Conservation (phyloP, 2,797 vertebrate species). For the Antrozous pallidus region DNA sequence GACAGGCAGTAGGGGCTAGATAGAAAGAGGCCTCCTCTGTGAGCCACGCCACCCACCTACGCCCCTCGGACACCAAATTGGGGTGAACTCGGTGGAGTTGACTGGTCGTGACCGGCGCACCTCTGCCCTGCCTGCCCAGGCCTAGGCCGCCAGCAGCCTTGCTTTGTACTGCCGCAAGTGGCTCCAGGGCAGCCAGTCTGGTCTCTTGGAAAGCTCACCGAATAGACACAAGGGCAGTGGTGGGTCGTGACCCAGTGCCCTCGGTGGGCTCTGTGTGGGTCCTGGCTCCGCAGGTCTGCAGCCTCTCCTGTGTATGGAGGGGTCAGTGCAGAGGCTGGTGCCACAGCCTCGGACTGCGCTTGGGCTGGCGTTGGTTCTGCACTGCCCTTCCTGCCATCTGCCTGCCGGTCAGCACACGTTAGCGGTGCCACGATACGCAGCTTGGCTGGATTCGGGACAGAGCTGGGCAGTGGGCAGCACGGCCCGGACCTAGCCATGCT, state of each 20-base stretch:
- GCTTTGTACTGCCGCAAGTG: background rate
- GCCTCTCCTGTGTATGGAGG: background rate
- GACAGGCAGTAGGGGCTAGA: background rate
- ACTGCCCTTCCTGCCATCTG: accelerated
- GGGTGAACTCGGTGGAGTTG: background rate
- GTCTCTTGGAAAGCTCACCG: background rate
- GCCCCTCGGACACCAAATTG: background rate
- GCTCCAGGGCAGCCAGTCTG: background rate
- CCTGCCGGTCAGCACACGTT: accelerated
- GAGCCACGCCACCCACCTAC: background rate
- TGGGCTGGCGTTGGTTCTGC: background rate
- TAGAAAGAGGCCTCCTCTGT: background rate
- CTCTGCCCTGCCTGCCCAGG: background rate
- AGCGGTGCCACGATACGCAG: too few relatives aligned
- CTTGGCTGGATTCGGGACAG: background rate
- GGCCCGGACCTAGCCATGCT: background rate
- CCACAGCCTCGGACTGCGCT: background rate
- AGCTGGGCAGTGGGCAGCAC: background rate
- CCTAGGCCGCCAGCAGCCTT: background rate
- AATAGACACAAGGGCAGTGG: background rate
- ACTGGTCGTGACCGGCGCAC: background rate
- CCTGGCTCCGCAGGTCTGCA: background rate
- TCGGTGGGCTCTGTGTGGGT: background rate
- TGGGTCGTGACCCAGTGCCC: background rate
- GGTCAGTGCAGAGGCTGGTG: background rate